Evolutionary conservation across 2,888 invertebrate genomes (phyloP), one percentile per base, ranked within the genome.

Genomic region (Exephanes ischioxanthus): DNA sequence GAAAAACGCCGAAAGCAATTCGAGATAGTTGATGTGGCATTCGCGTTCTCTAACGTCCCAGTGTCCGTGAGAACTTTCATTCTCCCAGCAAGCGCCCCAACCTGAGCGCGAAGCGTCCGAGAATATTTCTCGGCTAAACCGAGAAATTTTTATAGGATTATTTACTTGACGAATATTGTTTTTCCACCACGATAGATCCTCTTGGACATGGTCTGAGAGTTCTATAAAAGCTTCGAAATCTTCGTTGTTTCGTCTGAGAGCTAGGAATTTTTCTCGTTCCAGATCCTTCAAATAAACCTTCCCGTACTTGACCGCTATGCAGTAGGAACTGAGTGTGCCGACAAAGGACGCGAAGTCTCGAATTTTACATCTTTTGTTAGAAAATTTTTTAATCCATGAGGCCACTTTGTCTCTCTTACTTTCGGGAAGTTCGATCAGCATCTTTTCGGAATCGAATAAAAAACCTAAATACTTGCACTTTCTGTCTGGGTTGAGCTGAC

Each of bases 281-380:
- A 77, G 51, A 14, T 63, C 61, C 30, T 81, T 81, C 1, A 66
- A 51, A 33, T 78, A n/a, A 19, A 73, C 66, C 81, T 68, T 66
- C 3, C 68, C 61, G 53, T 80, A 80, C 41, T 78, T 63, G 14
- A 81, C 41, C 37, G 66, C 78, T 11, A 68, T 81, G 19, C 75
- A 78, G 53, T 67, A 58, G 53, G 75, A 26, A 66, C 71, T 63
- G 58, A 77, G 37, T 0, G 53, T 53, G 16, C 80, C 80, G 3
- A 80, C 66, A 9, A 84, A n/a, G n/a, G 61, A 26, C 53, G 71
- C 82, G 22, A 82, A 75, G n/a, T 81, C 61, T 73, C 80, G 80
- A 58, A 81, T 76, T 53, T 75, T 75, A 41, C 75, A 68, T 48
- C 9, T n/a, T n/a, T n/a, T n/a, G n/a, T n/a, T n/a, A n/a, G 9